Conservation (phyloP, 2,888 invertebrate genomes). For the Asteroscopus sphinx region DNA sequence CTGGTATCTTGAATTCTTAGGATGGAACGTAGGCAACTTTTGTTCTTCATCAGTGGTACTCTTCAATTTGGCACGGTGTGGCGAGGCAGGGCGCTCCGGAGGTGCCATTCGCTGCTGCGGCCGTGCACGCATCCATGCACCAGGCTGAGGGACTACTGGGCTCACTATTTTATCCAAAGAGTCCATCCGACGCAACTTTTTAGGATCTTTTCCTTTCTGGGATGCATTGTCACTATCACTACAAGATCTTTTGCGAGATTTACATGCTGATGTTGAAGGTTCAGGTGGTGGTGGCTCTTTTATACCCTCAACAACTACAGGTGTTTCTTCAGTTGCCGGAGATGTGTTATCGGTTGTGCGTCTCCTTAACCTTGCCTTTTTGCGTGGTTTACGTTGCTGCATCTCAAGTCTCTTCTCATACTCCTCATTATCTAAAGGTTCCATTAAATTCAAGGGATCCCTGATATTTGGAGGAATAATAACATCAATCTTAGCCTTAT, state of each 20-base stretch:
- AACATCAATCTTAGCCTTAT: constrained; percentile 95
- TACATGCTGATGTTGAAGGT: constrained; percentile 78
- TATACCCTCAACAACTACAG: constrained; percentile 71
- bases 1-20: constrained; percentile 95
- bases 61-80: constrained; percentile 77
- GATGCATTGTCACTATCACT: constrained; percentile 90
- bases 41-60: constrained; percentile 79
- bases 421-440: constrained; percentile 94
- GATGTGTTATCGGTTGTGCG: constrained; percentile 85
- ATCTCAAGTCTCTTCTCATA: constrained; percentile 94
- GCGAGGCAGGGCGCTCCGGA: constrained; percentile 86
- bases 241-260: constrained; percentile 85
- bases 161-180: constrained; percentile 97
- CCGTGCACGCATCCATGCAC: constrained; percentile 93
- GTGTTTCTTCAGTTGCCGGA: constrained; percentile 69
- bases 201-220: constrained; percentile 86
- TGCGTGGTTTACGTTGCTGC: constrained; percentile 92
- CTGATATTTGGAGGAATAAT: constrained; percentile 97
- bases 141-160: constrained; percentile 97
- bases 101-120: constrained; percentile 77
- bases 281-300: constrained; percentile 81
- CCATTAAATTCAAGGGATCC: constrained; percentile 96
- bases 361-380: constrained; percentile 91
- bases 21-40: constrained; percentile 92
- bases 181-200: constrained; percentile 92